Conservation (phyloP, 2,888 invertebrate species). For the Parochlus steinenii region DNA sequence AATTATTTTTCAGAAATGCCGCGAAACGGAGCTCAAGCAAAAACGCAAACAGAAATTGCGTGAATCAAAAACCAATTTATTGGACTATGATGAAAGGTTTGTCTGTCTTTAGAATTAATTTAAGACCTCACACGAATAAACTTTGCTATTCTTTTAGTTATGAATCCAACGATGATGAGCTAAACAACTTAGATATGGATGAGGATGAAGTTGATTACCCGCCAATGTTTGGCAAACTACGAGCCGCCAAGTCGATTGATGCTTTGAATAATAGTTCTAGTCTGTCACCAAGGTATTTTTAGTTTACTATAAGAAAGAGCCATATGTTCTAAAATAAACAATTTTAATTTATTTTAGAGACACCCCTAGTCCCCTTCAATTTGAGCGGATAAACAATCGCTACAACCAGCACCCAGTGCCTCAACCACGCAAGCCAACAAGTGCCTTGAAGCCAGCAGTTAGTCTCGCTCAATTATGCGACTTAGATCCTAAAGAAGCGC, state of each 20-base stretch:
- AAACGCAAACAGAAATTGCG: conserved; percentile 42
- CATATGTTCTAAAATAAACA: background rate
- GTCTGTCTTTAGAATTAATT: conserved; percentile 1
- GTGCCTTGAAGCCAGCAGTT: conserved; percentile 44
- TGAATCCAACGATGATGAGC: background rate
- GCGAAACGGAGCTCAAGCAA: conserved; percentile 63
- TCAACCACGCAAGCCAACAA: conserved; percentile 20
- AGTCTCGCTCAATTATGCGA: conserved; percentile 52
- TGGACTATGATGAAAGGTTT: conserved; percentile 43
- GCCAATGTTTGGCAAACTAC: conserved; percentile 36
- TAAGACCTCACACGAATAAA: background rate
- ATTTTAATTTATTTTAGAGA: conserved; percentile 16
- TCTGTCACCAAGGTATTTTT: conserved; percentile 17
- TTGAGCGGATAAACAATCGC: conserved; percentile 15
- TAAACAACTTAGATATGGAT: conserved; percentile 27
- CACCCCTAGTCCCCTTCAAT: conserved; percentile 23
- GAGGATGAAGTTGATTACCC: conserved; percentile 42
- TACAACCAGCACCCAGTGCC: conserved; percentile 30
- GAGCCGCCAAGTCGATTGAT: conserved; percentile 48
- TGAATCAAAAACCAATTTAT: conserved; percentile 43
- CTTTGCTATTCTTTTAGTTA: background rate
- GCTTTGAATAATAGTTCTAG: conserved; percentile 28
- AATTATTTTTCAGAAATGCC: no score
- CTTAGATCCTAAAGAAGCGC: conserved; percentile 45
- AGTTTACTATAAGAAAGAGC: background rate